Evolutionary conservation across 1,140 invertebrate species (phyloP).

Genomic region (Philopotamus ludificatus): DNA sequence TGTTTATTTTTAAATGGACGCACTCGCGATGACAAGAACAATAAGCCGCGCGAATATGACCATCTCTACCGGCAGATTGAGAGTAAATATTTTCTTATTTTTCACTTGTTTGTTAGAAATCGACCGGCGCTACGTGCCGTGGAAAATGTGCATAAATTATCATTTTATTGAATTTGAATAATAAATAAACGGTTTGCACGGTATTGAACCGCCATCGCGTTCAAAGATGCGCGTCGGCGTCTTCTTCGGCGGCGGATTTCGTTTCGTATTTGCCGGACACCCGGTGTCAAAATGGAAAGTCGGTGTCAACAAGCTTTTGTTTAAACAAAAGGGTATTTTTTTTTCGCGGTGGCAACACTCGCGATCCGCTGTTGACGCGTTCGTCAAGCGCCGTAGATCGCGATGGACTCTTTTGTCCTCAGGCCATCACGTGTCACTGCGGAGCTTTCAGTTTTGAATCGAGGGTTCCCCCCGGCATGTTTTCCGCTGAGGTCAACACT

Average conservation of each 20-base stretch:
- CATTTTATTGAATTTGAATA: too few relatives aligned
- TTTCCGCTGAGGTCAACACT: not conserved
- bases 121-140: not conserved
- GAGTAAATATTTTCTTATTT: not conserved
- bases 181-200: not conserved
- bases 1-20: too few relatives aligned
- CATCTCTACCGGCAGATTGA: not conserved
- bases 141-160: not conserved
- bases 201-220: not conserved
- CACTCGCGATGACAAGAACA: too few relatives aligned
- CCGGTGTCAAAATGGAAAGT: not conserved
- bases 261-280: not conserved
- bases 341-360: not conserved
- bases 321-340: not conserved
- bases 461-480: not conserved
- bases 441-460: not conserved
- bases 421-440: not conserved
- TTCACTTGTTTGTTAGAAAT: not conserved
- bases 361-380: slow-evolving; percentile 12
- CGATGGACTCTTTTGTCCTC: slow-evolving; percentile 22
- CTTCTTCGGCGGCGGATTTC: not conserved
- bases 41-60: not conserved
- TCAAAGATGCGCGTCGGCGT: not conserved
- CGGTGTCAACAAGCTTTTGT: not conserved
- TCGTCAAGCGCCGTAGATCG: not conserved